Base-by-base conservation (phyloP, 2,797 vertebrate species). In the Cercopithecus petaurista region DNA sequence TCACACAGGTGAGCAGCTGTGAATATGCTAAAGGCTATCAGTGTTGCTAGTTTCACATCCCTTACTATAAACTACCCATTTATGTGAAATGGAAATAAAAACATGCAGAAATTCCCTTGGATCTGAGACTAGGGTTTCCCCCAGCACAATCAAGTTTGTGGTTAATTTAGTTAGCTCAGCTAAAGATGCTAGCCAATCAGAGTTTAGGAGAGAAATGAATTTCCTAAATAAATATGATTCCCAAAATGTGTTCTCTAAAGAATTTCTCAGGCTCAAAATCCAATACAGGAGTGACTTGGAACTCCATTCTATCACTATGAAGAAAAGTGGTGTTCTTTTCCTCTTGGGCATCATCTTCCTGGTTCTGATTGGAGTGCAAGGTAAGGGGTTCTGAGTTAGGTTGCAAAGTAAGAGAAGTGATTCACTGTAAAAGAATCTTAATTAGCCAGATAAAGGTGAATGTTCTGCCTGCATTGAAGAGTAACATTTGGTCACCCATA, bases 21-120 rank as follows among this genome's bases (percentile, higher is more conserved):
- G 46, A 50, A 8, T 96, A 9, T 94, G 36, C 76, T 80, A 52
- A 92, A 89, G 33, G 48, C 13, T 41, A 10, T 64, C 28, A 46
- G 21, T 82, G 81, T n/a, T 80, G 28, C 43, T 91, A 26, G 36
- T 96, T 98, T 98, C 88, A 77, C 57, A 93, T 88, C 88, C 21
- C 76, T 98, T 98, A 93, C 39, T 85, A 85, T 92, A 97, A 98
- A 89, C 57, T 5, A 88, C 72, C 80, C 96, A 80, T 95, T 98
- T 98, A 98, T 96, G 64, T 97, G 98, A 98, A 98, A 97, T 93
- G 73, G 46, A 92, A 93, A 48, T 83, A 96, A 80, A n/a, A 96
- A 39, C 46, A 87, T 41, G 86, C 61, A 98, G 97, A 97, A 97
- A 98, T 96, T 97, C 97, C 97, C 97, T 97, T 88, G 96, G 95